These are phyloP conservation scores for Erynnis tages DNA, from an alignment of 2,888 invertebrate genomes.

Conservation along the genomic window DNA sequence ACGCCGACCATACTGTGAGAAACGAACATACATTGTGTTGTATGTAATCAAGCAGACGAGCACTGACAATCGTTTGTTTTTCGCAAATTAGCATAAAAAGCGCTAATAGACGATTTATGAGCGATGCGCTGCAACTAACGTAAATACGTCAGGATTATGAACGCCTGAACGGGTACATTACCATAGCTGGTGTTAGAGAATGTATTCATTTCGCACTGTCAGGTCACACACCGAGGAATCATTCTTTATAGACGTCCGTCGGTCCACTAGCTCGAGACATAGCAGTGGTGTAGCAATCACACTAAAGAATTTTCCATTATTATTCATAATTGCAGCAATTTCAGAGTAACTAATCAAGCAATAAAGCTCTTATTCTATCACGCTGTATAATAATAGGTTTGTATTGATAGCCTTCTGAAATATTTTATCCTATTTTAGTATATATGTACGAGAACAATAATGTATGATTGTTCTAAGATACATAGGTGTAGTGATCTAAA, in stretches of 20 bases:
- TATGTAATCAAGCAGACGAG: background rate
- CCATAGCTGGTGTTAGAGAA: slow-evolving; percentile 20
- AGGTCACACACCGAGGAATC: slow-evolving; percentile 19
- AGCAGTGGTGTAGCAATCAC: no score
- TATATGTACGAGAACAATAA: no score
- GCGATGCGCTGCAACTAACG: slow-evolving; percentile 11
- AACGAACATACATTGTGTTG: background rate
- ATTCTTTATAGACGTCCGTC: slow-evolving; percentile 10
- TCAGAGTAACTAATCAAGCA: no score
- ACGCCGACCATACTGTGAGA: no score
- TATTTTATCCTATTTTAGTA: no score
- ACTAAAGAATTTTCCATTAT: no score
- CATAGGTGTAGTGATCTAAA: no score
- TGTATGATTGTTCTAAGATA: no score
- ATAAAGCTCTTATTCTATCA: no score
- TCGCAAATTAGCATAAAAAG: slow-evolving; percentile 19
- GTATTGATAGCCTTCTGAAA: no score
- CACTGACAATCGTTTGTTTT: slow-evolving; percentile 4
- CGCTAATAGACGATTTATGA: slow-evolving; percentile 18
- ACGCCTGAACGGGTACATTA: slow-evolving; percentile 23
- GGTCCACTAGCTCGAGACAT: background rate
- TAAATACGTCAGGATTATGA: slow-evolving; percentile 18
- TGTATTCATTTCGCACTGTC: slow-evolving; percentile 23
- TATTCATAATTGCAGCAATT: no score
- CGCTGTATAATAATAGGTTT: no score